phyloP scores from a whole-genome alignment of 2,113 vertebrate genomes.

The Lepisosteus osseus region DNA sequence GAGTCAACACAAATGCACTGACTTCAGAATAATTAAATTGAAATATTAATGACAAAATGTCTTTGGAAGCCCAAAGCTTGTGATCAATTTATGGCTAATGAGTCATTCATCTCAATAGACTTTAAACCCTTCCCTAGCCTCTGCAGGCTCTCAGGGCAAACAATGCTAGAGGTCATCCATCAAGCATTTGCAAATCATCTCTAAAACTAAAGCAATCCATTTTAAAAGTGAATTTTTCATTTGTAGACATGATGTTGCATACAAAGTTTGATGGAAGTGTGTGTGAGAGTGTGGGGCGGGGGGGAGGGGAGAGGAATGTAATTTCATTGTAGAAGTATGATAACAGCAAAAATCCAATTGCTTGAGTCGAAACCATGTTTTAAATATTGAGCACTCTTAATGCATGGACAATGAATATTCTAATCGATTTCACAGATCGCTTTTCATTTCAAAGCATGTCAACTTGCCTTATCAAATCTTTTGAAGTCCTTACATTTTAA shows the following conservation, averaged over 20 bases:
- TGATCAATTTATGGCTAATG: constrained; percentile 68
- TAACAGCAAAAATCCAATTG: constrained; percentile 10
- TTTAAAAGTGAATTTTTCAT: constrained; percentile 23
- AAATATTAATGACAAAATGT: constrained; percentile 65
- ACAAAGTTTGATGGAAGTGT: constrained; percentile 10
- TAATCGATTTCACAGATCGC: constrained; percentile 15
- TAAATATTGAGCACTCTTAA: constrained; percentile 2
- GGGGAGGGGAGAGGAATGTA: neutral
- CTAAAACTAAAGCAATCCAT: constrained; percentile 55
- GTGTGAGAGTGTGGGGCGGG: neutral
- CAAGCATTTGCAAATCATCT: constrained; percentile 48
- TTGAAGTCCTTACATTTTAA: constrained; percentile 10
- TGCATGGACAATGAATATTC: neutral
- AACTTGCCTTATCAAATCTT: constrained; percentile 13
- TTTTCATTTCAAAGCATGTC: constrained; percentile 18
- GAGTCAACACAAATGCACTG: constrained; percentile 53
- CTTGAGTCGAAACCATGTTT: constrained; percentile 8
- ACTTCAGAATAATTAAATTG: constrained; percentile 60
- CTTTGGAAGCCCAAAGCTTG: constrained; percentile 49
- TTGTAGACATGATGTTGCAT: constrained; percentile 21
- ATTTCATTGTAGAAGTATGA: constrained; percentile 9
- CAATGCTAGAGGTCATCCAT: constrained; percentile 30
- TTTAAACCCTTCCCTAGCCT: constrained; percentile 38
- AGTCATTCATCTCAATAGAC: constrained; percentile 57
- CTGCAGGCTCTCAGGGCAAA: constrained; percentile 12